phyloP scores from a whole-genome alignment of 2,797 vertebrate species.

The Periparus ater region DNA sequence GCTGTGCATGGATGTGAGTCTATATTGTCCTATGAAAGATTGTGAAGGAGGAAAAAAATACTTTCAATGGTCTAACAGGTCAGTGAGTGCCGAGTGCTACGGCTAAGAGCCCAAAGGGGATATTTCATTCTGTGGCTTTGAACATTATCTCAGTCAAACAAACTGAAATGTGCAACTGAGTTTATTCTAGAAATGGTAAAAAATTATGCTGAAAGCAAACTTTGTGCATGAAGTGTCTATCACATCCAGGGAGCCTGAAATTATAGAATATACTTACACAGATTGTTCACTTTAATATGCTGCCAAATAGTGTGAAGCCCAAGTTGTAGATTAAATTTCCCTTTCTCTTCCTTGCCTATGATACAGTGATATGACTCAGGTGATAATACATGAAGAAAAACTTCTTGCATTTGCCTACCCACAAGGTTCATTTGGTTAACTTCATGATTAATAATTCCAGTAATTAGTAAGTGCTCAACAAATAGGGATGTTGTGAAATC shows the following conservation, averaged over 20 bases:
- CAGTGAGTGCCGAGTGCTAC: background rate
- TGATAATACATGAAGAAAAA: background rate
- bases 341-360: background rate
- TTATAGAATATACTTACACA: background rate
- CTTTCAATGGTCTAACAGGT: background rate
- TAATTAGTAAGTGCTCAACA: background rate
- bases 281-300: background rate
- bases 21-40: conserved; percentile 35
- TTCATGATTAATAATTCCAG: background rate
- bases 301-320: background rate
- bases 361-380: background rate
- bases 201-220: background rate
- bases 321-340: background rate
- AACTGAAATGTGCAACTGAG: background rate
- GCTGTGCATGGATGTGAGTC: background rate
- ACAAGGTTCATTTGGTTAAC: background rate
- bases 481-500: background rate
- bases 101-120: background rate
- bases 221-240: background rate
- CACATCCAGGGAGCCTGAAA: background rate
- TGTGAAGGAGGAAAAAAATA: conserved; percentile 8
- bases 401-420: background rate
- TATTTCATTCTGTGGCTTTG: background rate
- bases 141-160: background rate
- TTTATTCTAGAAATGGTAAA: conserved; percentile 4